Evolutionary conservation across 2,113 vertebrate genomes (phyloP).

Genomic region (Entelurus aequoreus): DNA sequence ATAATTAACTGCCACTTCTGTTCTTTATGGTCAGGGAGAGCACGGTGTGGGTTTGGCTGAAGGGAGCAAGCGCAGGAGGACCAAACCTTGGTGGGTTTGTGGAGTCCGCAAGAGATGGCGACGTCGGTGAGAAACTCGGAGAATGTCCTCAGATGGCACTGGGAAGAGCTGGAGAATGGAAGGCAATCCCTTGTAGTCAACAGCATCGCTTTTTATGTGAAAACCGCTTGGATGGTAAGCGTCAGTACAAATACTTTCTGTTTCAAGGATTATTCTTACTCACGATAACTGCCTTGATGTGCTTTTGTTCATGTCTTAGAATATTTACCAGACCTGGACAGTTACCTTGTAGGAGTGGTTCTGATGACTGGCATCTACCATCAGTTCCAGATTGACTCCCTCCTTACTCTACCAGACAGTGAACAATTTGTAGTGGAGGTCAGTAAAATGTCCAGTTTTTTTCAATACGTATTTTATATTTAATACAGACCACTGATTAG

Average conservation of each 20-base stretch:
- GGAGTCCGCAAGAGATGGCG: conserved; percentile 3
- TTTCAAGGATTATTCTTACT: neutral
- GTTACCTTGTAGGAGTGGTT: conserved; percentile 63
- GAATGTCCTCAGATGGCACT: conserved; percentile 63
- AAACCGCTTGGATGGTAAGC: conserved; percentile 50
- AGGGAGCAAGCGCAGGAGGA: conserved; percentile 8
- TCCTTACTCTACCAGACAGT: conserved; percentile 38
- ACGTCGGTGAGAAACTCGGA: neutral
- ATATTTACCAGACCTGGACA: conserved; percentile 52
- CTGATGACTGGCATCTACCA: conserved; percentile 60
- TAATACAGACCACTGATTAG: neutral
- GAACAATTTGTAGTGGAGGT: conserved; percentile 64
- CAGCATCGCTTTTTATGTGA: conserved; percentile 60
- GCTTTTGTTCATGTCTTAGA: conserved; percentile 38
- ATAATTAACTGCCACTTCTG: neutral
- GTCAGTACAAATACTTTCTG: neutral
- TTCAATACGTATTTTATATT: neutral
- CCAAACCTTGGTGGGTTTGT: conserved; percentile 10
- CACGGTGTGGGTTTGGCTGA: conserved; percentile 59
- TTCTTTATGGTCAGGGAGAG: conserved; percentile 34
- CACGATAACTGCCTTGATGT: neutral
- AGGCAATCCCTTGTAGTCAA: conserved; percentile 41
- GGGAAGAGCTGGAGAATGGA: conserved; percentile 45
- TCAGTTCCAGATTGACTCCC: conserved; percentile 26
- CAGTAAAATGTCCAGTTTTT: conserved; percentile 10